Base-by-base conservation (phyloP, 2,888 invertebrate species). In the Phasia obesa region DNA sequence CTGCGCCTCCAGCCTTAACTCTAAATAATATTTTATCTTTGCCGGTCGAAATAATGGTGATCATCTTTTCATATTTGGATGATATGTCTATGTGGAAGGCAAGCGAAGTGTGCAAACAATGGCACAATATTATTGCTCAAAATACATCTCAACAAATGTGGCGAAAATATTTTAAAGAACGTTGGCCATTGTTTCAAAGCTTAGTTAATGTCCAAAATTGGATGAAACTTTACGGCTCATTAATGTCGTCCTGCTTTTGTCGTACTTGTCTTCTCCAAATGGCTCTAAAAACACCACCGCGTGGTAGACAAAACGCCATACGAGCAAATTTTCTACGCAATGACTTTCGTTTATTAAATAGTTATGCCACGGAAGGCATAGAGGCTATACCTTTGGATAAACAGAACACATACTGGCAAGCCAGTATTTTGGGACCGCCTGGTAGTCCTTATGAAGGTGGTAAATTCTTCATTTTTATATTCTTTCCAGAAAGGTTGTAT, bases 401-500 rank as follows among this genome's bases (percentile, higher is more conserved):
- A 15, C 90, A 91, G 55, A 90, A 91, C 42, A 90, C 91, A 31
- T 97, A 98, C 91, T 98, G 98, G 98, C 97, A 98, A 92, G 98
- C 98, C 1, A 95, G 96, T 71, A 96, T 98, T 87, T 94, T 96
- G 25, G 98, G 98, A 0, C 98, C 98, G 9, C 94, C 95, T 35
- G 97, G 97, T 38, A 97, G 97, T 89, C 97, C 98, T 0, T 98
- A 98, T 89, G 98, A 98, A 91, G 98, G 98, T 17, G 98, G 98
- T 7, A 93, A 97, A 77, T 98, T 98, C 92, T 97, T 96, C 89
- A 93, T 98, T 6, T 97, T 97, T 90, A 93, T 98, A 81, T 97
- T 97, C 92, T 96, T 98, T 86, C 97, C 97, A 13, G 95, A 94
- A 87, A 94, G 94, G 94, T 95, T 90, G 92, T 91, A 47, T 47